Evolutionary conservation across 2,797 vertebrate genomes (phyloP).

Genomic region (Corythornis leucogaster): DNA sequence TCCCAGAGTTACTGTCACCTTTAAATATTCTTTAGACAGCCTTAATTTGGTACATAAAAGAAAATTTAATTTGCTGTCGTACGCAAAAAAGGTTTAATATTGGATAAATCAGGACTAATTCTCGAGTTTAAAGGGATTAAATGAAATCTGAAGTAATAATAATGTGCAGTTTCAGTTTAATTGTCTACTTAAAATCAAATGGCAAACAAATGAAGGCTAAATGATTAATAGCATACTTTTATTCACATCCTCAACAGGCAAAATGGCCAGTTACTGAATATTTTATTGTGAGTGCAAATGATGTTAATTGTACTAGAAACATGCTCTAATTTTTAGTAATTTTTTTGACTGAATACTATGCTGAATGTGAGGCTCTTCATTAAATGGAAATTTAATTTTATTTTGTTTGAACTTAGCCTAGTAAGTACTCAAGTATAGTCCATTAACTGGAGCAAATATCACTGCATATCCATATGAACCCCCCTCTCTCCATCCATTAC

Average conservation of each 20-base stretch:
- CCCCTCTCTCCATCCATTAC: conserved; percentile 72
- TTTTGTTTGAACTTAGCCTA: conserved; percentile 88
- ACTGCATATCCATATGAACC: conserved; percentile 72
- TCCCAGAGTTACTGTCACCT: conserved; percentile 4
- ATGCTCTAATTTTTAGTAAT: conserved; percentile 86
- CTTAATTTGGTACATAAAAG: conserved; percentile 60
- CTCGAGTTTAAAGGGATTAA: conserved; percentile 81
- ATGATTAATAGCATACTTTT: conserved; percentile 86
- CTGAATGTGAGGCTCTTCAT: conserved; percentile 84
- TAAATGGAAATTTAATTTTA: conserved; percentile 91
- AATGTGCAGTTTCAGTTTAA: conserved; percentile 80
- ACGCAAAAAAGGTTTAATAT: conserved; percentile 73
- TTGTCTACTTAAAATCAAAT: conserved; percentile 81
- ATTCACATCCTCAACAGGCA: conserved; percentile 83
- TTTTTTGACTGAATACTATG: conserved; percentile 76
- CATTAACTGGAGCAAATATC: conserved; percentile 83
- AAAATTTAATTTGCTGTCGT: conserved; percentile 63
- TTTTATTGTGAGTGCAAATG: conserved; percentile 83
- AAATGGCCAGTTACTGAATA: conserved; percentile 85
- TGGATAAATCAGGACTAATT: conserved; percentile 78
- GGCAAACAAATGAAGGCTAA: conserved; percentile 82
- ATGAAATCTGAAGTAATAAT: conserved; percentile 83
- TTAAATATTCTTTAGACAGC: conserved; percentile 45
- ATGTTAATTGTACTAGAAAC: conserved; percentile 82
- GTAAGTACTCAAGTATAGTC: conserved; percentile 84